phyloP scores from a whole-genome alignment of 1,140 invertebrate genomes.

The Solen grandis region DNA sequence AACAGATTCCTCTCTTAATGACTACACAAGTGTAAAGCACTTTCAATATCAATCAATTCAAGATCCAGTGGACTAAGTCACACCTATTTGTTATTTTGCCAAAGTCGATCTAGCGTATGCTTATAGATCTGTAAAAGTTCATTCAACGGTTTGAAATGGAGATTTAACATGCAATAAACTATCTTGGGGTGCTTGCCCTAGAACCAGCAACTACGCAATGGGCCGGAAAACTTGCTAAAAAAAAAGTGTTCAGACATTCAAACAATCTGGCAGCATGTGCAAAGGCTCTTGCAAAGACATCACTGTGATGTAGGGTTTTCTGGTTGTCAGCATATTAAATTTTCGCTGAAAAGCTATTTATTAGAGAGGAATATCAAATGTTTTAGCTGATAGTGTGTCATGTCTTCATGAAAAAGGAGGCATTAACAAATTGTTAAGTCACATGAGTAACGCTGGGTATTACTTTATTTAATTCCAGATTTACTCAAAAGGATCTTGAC shows the following conservation, averaged over 20 bases:
- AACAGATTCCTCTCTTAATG: too few relatives aligned
- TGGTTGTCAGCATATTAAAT: conserved; percentile 17
- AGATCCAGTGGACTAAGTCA: conserved; percentile 1
- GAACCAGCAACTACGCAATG: neutral
- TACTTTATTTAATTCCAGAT: conserved; percentile 14
- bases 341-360: too few relatives aligned
- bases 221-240: neutral
- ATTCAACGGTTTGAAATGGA: conserved; percentile 31
- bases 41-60: too few relatives aligned
- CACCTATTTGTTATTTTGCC: conserved; percentile 2
- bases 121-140: too few relatives aligned
- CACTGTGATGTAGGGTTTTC: neutral
- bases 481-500: neutral
- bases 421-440: neutral
- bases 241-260: too few relatives aligned
- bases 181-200: neutral
- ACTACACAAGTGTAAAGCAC: too few relatives aligned
- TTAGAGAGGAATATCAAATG: conserved; percentile 11
- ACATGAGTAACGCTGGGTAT: neutral
- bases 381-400: conserved; percentile 10
- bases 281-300: too few relatives aligned
- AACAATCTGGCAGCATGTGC: conserved; percentile 14
- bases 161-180: conserved; percentile 19
- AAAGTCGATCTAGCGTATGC: too few relatives aligned
- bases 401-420: conserved; percentile 7